Base-by-base conservation (phyloP, 2,888 invertebrate species). In the Dendrolimus houi region DNA sequence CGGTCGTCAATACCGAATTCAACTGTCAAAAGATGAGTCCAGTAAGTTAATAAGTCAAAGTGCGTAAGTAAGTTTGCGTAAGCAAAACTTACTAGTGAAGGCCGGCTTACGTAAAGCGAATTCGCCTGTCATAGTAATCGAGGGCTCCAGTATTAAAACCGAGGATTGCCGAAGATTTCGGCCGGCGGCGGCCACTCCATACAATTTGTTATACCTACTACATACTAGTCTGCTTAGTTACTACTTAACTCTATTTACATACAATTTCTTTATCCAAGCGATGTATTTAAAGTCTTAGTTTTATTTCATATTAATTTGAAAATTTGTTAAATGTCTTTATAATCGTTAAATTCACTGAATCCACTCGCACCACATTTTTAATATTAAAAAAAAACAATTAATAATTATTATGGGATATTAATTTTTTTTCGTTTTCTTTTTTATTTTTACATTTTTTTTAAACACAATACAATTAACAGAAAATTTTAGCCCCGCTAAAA, bases 141-240 rank as follows among this genome's bases (percentile, higher is more conserved):
- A 29, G 29, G 29, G 29, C 29, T 3, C 29, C 17, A 1, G 17
- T 2, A 17, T 17, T 17, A 17, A 17, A 17, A 17, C 17, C 17
- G 17, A 17, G 17, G 17, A 3, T 17, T 2, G 17, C 17, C 17
- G 17, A 17, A 17, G 2, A 2, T 7, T 59, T 59, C 58, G 71
- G 69, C 74, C 72, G 67, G 66, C 71, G 60, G 67, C 75, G 75
- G 65, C 72, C 63, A 68, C 77, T 75, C 74, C 81, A 65, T 81
- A 83, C 87, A 89, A 88, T 89, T 90, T 86, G 89, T 89, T 89
- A 87, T 86, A 85, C 88, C 89, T 89, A 88, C 87, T 90, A 90
- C 88, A 86, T 83, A 88, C 88, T 88, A 77, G 75, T 81, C 81
- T 82, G 86, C 83, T 87, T 87, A 85, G 60, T 55, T 64, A 65